Conservation (phyloP, 2,888 invertebrate species). For the Ephialtes manifestator region DNA sequence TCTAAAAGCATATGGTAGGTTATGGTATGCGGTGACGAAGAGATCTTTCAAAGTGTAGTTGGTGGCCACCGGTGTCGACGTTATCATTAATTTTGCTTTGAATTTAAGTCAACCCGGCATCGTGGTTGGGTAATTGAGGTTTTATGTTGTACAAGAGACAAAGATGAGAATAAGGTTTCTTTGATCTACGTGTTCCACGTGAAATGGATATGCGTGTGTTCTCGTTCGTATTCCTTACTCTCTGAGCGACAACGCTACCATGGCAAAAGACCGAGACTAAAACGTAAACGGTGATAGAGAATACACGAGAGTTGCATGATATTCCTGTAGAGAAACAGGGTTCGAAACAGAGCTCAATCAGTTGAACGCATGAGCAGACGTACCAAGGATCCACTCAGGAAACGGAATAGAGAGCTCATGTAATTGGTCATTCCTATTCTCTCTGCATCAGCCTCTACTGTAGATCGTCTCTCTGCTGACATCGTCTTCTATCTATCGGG, state of each 20-base stretch:
- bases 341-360: slow-evolving; percentile 24
- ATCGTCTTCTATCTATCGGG: slow-evolving; percentile 17
- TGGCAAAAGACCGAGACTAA: slow-evolving; percentile 12
- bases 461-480: background rate
- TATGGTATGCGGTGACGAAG: background rate
- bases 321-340: slow-evolving; percentile 50
- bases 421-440: slow-evolving; percentile 66
- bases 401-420: slow-evolving; percentile 31
- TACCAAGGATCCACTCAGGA: slow-evolving; percentile 32
- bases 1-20: background rate
- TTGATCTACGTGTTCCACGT: slow-evolving; percentile 58
- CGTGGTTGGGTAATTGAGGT: slow-evolving; percentile 26
- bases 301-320: slow-evolving; percentile 8
- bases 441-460: slow-evolving; percentile 32
- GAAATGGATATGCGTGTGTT: slow-evolving; percentile 58
- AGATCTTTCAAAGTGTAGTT: slow-evolving; percentile 50
- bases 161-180: slow-evolving; percentile 47
- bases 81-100: slow-evolving; percentile 69
- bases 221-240: slow-evolving; percentile 21
- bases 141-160: slow-evolving; percentile 40
- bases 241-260: slow-evolving; percentile 1
- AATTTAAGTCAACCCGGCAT: slow-evolving; percentile 51
- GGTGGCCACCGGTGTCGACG: slow-evolving; percentile 61
- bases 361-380: slow-evolving; percentile 20
- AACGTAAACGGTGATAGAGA: slow-evolving; percentile 57